Evolutionary conservation across 1,140 invertebrate species (phyloP).

Genomic region (Idris sp.): DNA sequence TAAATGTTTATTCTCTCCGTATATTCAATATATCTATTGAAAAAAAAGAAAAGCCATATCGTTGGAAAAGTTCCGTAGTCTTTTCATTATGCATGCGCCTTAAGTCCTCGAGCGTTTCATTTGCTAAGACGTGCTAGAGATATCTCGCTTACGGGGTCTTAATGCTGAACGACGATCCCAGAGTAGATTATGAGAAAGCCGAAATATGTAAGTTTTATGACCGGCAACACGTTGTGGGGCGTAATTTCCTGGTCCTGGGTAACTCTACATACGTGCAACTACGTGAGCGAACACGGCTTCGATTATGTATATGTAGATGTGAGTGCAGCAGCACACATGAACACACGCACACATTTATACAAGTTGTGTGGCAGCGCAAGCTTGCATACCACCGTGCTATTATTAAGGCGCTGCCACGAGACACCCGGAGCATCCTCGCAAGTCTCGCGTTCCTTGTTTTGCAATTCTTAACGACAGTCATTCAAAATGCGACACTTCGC

Average conservation of each 20-base stretch:
- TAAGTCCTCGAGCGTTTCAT: constrained; percentile 33
- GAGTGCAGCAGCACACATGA: constrained; percentile 20
- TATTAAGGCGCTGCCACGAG: background rate
- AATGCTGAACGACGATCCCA: constrained; percentile 59
- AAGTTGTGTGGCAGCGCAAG: no score
- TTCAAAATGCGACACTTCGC: constrained; percentile 5
- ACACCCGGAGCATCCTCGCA: background rate
- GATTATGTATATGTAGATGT: no score
- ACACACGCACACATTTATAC: constrained; percentile 15
- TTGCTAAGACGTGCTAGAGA: constrained; percentile 34
- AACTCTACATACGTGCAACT: constrained; percentile 10
- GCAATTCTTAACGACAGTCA: background rate
- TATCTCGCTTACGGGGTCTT: constrained; percentile 56
- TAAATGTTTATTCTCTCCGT: no score
- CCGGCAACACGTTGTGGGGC: constrained; percentile 42
- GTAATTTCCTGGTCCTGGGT: constrained; percentile 56
- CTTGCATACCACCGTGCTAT: no score
- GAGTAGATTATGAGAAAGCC: constrained; percentile 59
- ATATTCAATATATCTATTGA: no score
- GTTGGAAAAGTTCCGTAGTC: constrained; percentile 22
- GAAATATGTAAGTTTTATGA: constrained; percentile 62
- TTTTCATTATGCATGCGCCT: constrained; percentile 33
- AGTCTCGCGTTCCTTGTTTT: constrained; percentile 5
- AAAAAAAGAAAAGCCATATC: no score
- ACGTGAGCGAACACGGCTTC: constrained; percentile 20